Percentiles rank a stretch among this genome's conserved stretches.
Evolutionary conservation across 2,888 invertebrate genomes (phyloP).

Genomic region (Spialia ferax): DNA sequence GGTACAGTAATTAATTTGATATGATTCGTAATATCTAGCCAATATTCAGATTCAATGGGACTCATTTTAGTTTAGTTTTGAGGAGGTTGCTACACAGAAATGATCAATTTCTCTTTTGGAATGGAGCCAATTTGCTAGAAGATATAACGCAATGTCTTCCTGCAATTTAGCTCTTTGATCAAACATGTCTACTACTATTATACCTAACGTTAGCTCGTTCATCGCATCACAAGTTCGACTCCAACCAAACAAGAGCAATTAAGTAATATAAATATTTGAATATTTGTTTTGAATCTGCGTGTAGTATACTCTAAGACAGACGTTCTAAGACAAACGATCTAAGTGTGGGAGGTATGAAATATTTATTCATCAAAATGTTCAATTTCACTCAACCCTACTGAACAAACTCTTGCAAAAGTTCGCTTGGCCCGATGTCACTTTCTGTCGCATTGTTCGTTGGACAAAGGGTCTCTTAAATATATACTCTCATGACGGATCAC

Average conservation of each 20-base stretch:
- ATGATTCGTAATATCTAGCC: background rate
- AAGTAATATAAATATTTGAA: background rate
- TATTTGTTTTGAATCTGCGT: background rate
- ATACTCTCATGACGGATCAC: constrained; percentile 50
- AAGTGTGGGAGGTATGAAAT: background rate
- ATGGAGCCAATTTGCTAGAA: background rate
- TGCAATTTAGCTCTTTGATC: background rate
- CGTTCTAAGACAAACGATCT: background rate
- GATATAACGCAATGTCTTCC: background rate
- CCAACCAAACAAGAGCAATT: background rate
- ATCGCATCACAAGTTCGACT: background rate
- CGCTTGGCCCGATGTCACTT: background rate
- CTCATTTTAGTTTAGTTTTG: background rate
- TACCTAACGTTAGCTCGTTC: background rate
- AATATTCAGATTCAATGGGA: background rate
- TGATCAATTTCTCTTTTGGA: background rate
- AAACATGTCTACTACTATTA: background rate
- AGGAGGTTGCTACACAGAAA: background rate
- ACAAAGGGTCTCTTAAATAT: constrained; percentile 41
- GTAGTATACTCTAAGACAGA: too few species aligned
- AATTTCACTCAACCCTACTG: background rate
- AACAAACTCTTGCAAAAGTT: constrained; percentile 15
- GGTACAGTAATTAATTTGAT: too few species aligned
- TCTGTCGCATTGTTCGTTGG: constrained; percentile 10
- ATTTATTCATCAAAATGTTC: background rate